Conservation (phyloP, 2,888 invertebrate genomes). For the Eumacrocentrus americanus region DNA sequence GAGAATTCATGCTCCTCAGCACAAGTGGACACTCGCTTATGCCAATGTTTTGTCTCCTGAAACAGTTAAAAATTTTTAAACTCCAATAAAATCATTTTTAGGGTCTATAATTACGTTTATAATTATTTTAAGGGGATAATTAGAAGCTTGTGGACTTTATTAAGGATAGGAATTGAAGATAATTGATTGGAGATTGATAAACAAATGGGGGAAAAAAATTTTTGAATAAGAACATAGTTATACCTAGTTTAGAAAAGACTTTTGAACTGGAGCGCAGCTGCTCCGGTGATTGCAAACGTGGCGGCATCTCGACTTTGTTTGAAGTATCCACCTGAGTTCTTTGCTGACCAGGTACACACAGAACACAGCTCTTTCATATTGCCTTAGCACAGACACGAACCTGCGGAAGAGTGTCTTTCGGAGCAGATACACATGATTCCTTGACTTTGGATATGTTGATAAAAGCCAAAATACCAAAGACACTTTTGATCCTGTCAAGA, state of each 20-base stretch:
- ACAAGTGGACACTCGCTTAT: not conserved
- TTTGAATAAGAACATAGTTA: too few species aligned
- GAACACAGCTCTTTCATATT: not conserved
- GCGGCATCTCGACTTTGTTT: slow-evolving; percentile 5
- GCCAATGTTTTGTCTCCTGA: too few species aligned
- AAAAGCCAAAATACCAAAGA: not conserved
- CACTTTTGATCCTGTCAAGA: too few species aligned
- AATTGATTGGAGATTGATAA: not conserved
- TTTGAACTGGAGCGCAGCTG: not conserved
- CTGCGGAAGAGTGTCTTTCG: not conserved
- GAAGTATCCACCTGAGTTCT: not conserved
- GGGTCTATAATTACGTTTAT: not conserved
- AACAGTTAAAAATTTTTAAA: too few species aligned
- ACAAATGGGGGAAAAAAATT: not conserved
- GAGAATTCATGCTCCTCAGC: not conserved
- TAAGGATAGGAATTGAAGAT: not conserved
- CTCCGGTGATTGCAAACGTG: slow-evolving; percentile 2
- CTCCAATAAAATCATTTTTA: too few species aligned
- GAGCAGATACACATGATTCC: not conserved
- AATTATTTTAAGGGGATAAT: not conserved
- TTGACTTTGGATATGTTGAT: not conserved
- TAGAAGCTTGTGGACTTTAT: not conserved
- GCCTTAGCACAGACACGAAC: not conserved
- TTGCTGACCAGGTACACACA: slow-evolving; percentile 11
- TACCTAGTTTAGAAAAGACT: not conserved